phyloP scores from a whole-genome alignment of 23 tunicate species.

The Ascidia mentula region DNA sequence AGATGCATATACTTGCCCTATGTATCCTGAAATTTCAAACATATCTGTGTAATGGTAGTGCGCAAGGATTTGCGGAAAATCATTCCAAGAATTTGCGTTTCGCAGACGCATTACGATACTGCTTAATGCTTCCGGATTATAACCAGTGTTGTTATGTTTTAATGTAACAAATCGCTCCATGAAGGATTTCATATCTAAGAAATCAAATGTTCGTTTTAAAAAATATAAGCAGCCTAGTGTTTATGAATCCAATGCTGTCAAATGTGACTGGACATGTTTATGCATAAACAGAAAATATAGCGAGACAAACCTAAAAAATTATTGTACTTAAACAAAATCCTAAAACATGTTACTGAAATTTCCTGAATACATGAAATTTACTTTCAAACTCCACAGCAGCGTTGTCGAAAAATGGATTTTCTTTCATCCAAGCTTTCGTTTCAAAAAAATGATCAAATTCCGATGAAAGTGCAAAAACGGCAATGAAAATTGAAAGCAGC shows the following conservation, averaged over 20 bases:
- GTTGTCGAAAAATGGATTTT: constrained; percentile 30
- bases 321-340: neutral
- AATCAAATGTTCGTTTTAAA: no score
- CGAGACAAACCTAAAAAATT: neutral
- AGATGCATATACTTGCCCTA: no score
- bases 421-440: constrained; percentile 16
- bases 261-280: no score
- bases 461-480: constrained; percentile 27
- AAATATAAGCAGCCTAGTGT: no score
- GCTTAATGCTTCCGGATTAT: neutral
- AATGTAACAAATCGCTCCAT: neutral
- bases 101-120: neutral
- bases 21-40: neutral
- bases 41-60: neutral
- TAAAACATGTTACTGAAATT: neutral
- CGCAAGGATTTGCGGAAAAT: neutral
- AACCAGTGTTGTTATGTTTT: neutral
- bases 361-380: neutral
- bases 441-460: constrained; percentile 12
- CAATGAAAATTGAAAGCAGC: constrained; percentile 14
- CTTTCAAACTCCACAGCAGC: constrained; percentile 15
- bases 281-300: no score
- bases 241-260: no score
- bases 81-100: neutral
- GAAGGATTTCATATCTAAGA: neutral